Evolutionary conservation across 2,888 invertebrate genomes (phyloP), one percentile per base, ranked within the genome.

Genomic region (Syritta pipiens): DNA sequence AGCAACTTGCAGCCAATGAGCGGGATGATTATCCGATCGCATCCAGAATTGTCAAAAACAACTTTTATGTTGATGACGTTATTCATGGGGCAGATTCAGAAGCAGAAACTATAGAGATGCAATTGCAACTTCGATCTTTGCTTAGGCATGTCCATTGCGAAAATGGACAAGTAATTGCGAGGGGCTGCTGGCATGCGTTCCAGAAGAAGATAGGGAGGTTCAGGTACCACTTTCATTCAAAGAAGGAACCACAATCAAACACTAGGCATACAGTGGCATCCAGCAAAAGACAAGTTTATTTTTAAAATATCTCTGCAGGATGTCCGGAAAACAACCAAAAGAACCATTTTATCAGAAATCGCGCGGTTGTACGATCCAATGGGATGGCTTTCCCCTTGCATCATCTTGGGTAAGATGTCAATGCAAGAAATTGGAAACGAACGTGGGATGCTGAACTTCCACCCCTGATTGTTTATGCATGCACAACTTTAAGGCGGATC

Each of bases 141-240:
- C 17, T 57, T 19, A 12, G 26, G 12, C 10, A 7, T 9, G 68
- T 24, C 55, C 28, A 17, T 28, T 68, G 7, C 37, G 48, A 2
- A 72, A 72, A 17, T 63, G 62, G 53, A 19, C 19, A 7, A 62
- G 62, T 12, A 74, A 74, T n/a, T 9, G 40, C 7, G 12, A 26
- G 6, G 32, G 3, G 9, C 9, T 72, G 2, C 12, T 63, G 24
- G 22, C 19, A 6, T 1, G 14, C 9, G 9, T 55, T 26, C 55
- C 72, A 37, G 37, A 53, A 12, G 55, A 63, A 3, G 32, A 26
- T 7, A 53, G 49, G 37, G 26, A 53, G 4, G 28, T 51, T 2
- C 4, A 42, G 5, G 9, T 46, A 19, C 19, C 60, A 14, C n/a
- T 12, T 53, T 30, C 17, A 7, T 68, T 49, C n/a, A 40, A 57